These are phyloP conservation scores for Holcopasites calliopsidis DNA, from an alignment of 1,140 invertebrate species.

Conservation along the genomic window DNA sequence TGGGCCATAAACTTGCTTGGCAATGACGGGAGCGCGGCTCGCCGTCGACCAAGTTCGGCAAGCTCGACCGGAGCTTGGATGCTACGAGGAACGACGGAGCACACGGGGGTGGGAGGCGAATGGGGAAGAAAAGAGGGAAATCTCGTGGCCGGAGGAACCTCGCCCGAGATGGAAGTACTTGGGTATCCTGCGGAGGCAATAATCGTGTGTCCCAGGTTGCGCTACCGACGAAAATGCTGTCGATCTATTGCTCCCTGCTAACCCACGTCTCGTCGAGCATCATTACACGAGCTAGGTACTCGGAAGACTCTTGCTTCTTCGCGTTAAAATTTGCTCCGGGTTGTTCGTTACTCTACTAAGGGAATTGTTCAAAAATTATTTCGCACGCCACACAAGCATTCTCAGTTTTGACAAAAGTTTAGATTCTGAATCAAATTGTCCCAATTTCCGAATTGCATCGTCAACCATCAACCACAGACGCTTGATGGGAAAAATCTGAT, in stretches of 20 bases:
- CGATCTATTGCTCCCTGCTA: slow-evolving; percentile 47
- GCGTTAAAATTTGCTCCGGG: neutral
- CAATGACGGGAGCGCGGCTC: slow-evolving; percentile 74
- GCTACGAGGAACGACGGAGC: slow-evolving; percentile 1
- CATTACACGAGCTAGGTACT: slow-evolving; percentile 16
- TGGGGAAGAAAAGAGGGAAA: slow-evolving; percentile 27
- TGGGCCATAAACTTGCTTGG: slow-evolving; percentile 80
- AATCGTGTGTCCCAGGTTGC: slow-evolving; percentile 41
- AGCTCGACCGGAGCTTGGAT: slow-evolving; percentile 46
- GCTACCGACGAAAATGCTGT: slow-evolving; percentile 43
- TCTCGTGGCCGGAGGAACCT: slow-evolving; percentile 38
- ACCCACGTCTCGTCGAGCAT: slow-evolving; percentile 24
- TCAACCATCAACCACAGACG: too few relatives aligned
- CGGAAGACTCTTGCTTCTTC: slow-evolving; percentile 1
- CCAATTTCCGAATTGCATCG: too few relatives aligned
- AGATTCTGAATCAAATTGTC: too few relatives aligned
- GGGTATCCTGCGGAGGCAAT: slow-evolving; percentile 43
- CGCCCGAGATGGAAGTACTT: slow-evolving; percentile 26
- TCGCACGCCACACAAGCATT: too few relatives aligned
- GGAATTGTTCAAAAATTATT: too few relatives aligned
- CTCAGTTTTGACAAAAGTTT: too few relatives aligned
- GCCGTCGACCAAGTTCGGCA: slow-evolving; percentile 67
- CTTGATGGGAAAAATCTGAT: too few relatives aligned
- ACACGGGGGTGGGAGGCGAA: neutral
- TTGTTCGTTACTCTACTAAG: neutral